These are phyloP conservation scores for Sphenodon punctatus DNA, from an alignment of 2,797 vertebrate genomes.

Conservation along the genomic window DNA sequence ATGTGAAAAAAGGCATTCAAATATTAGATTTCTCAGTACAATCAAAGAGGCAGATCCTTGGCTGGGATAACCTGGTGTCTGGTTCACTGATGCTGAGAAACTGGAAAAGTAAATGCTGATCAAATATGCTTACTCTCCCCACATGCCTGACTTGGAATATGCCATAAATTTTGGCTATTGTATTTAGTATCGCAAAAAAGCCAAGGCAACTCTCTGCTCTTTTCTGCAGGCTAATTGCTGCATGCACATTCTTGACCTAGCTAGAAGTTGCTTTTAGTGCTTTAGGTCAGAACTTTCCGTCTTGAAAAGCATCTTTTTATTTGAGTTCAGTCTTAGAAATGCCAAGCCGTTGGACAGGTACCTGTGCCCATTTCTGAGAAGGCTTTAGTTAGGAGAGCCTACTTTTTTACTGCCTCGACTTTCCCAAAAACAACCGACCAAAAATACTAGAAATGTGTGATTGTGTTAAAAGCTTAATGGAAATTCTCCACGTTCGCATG, in stretches of 20 bases:
- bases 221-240: background rate
- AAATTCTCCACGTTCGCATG: conserved; percentile 69
- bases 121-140: background rate
- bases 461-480: conserved; percentile 65
- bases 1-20: background rate
- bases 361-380: conserved; percentile 44
- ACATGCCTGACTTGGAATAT: background rate
- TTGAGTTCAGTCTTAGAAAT: conserved; percentile 58
- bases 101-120: background rate
- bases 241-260: background rate
- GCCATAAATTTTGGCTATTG: background rate
- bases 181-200: background rate
- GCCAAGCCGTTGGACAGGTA: conserved; percentile 50
- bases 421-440: conserved; percentile 26
- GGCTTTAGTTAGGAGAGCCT: conserved; percentile 30
- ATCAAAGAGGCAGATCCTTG: background rate
- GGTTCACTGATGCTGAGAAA: background rate
- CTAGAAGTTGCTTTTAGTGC: accelerated
- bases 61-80: background rate
- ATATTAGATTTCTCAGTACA: background rate
- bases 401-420: conserved; percentile 45
- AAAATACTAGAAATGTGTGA: conserved; percentile 63
- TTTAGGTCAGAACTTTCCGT: background rate
- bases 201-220: background rate
- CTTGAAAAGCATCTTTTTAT: conserved; percentile 19